Base-by-base conservation (phyloP, 2,888 invertebrate genomes). In the Cordilura impudica region DNA sequence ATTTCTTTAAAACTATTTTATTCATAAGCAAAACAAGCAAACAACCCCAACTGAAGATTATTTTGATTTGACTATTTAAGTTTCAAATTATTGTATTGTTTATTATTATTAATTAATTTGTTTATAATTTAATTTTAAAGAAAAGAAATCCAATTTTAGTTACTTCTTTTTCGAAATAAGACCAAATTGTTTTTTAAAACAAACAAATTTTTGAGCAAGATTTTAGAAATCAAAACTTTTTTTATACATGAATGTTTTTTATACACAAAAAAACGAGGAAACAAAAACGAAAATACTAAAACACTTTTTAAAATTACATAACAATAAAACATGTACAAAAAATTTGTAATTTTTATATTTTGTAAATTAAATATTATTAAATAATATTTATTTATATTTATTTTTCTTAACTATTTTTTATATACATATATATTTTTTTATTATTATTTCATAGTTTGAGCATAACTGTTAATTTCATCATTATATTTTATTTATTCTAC, bases 171-270 rank as follows among this genome's bases (percentile, higher is more conserved):
- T 67, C 56, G 45, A 72, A 72, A 63, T 51, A 61, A 75, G 51
- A 79, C 79, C 79, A 79, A 79, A 79, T 67, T 79, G 75, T 67
- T 79, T 79, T 67, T 74, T 78, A 78, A 78, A 78, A 71, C 74
- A 71, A 61, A 66, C 43, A 65, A 72, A 65, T 61, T 75, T 75
- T 75, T 35, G 21, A 61, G 71, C 16, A 61, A 56, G 71, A 72
- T 75, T 75, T 75, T 56, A 45, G 75, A 79, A 79, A 71, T 79
- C 75, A 63, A 67, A 66, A 65, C 12, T 12, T 23, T 65, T 71
- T 71, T 63, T 77, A 71, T 77, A 76, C 49, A 53, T 47, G 14
- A 58, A 66, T 18, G 19, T 63, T 76, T 69, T n/a, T 76, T 76
- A 76, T 76, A 76, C 54, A 54, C 61, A 67, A 31, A 14, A 6